Evolutionary conservation across 2,113 vertebrate species (phyloP).

Genomic region (Cynocephalus volans): DNA sequence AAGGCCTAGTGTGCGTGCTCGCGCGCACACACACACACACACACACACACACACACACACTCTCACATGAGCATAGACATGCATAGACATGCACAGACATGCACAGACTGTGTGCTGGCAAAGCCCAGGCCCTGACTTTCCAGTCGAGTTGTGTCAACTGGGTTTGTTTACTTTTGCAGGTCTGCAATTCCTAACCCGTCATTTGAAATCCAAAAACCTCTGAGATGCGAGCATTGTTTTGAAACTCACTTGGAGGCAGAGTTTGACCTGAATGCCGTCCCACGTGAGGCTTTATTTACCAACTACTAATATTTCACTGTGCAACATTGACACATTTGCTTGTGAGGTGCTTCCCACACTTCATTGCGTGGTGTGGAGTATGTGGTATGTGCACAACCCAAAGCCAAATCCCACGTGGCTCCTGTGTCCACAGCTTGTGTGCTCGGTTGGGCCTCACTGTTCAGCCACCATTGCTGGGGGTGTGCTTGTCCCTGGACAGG

Average conservation of each 20-base stretch:
- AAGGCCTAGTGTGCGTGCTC: neutral
- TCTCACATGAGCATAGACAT: neutral
- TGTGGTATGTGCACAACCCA: neutral
- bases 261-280: neutral
- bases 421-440: neutral
- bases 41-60: neutral
- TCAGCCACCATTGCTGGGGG: accelerated
- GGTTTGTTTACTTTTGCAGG: neutral
- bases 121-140: neutral
- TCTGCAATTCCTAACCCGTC: neutral
- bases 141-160: neutral
- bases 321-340: neutral
- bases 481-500: accelerated
- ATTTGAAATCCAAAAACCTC: neutral
- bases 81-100: too few relatives aligned
- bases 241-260: neutral
- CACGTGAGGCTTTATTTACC: neutral
- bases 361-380: neutral
- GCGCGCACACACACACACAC: neutral
- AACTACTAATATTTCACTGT: neutral
- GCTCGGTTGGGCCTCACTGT: accelerated
- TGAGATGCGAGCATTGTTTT: neutral
- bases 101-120: accelerated
- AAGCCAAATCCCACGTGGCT: neutral
- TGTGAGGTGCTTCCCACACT: neutral